phyloP scores from a whole-genome alignment of 1,140 invertebrate genomes.

The Nilaparvata lugens region DNA sequence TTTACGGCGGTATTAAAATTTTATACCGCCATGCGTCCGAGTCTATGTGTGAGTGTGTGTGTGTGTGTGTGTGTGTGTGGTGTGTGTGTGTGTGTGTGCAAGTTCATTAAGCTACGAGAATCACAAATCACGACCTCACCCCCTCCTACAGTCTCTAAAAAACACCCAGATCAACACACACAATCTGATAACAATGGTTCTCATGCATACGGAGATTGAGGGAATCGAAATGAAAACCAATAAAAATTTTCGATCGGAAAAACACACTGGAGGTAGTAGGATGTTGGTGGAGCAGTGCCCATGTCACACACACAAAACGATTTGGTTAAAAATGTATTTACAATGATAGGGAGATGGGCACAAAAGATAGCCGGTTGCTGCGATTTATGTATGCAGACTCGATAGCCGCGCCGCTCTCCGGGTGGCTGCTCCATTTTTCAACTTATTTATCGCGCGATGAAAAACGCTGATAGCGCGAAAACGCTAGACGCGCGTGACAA shows the following conservation, averaged over 20 bases:
- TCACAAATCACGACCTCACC: no score
- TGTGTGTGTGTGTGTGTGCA: no score
- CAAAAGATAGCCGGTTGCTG: background rate
- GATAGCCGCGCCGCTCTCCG: background rate
- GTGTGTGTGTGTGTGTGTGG: no score
- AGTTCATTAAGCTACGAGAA: no score
- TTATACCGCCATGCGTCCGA: no score
- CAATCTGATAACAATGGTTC: constrained; percentile 11
- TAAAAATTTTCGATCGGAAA: no score
- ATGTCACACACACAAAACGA: background rate
- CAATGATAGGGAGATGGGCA: background rate
- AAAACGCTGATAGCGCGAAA: constrained; percentile 12
- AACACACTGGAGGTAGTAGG: no score
- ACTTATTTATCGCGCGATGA: constrained; percentile 16
- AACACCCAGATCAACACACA: background rate
- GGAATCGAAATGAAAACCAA: no score
- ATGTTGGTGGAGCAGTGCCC: no score
- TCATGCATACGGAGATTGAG: background rate
- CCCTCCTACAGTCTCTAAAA: no score
- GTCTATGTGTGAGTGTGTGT: no score
- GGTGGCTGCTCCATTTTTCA: constrained; percentile 12
- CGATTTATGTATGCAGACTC: background rate
- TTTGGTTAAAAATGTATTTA: constrained; percentile 13
- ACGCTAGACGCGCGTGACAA: constrained; percentile 1
- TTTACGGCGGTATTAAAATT: no score